These are phyloP conservation scores for Arbacia lixula DNA, from an alignment of 53 echinoderm and acorn worm genomes.

Conservation along the genomic window DNA sequence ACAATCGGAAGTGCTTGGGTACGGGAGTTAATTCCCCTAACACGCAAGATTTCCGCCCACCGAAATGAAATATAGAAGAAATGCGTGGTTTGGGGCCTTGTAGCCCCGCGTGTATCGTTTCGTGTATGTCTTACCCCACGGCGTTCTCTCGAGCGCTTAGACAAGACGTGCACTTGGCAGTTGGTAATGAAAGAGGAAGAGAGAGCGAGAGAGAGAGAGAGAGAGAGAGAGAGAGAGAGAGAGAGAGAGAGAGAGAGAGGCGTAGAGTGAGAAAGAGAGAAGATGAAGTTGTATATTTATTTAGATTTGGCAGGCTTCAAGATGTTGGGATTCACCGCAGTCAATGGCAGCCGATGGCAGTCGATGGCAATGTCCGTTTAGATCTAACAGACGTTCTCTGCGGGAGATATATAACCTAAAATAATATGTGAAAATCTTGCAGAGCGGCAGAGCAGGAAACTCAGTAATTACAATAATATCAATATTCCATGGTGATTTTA, in stretches of 20 bases:
- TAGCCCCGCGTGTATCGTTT: constrained; percentile 24
- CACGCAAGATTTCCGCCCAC: constrained; percentile 20
- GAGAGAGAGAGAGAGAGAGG: background rate
- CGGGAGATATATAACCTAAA: too few relatives aligned
- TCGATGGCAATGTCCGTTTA: too few relatives aligned
- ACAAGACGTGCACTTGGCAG: background rate
- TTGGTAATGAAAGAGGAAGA: background rate
- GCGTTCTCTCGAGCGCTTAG: background rate
- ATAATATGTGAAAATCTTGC: too few relatives aligned
- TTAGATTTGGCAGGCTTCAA: too few relatives aligned
- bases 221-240: background rate
- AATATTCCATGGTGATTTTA: too few relatives aligned
- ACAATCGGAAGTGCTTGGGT: constrained; percentile 33
- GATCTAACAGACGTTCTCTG: too few relatives aligned
- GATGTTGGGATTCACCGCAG: too few relatives aligned
- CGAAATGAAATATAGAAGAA: background rate
- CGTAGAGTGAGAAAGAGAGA: background rate
- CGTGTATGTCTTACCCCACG: constrained; percentile 36
- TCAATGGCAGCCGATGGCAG: too few relatives aligned
- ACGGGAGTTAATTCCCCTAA: constrained; percentile 2
- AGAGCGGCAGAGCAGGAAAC: too few relatives aligned
- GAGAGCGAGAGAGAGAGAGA: background rate
- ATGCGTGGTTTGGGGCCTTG: constrained; percentile 1
- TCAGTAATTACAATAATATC: too few relatives aligned
- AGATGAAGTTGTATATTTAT: background rate